A percentile compares a stretch with the other conserved stretches of the same genome.
These are phyloP conservation scores for Saccopteryx leptura DNA, from an alignment of 2,113 vertebrate species.

Conservation along the genomic window DNA sequence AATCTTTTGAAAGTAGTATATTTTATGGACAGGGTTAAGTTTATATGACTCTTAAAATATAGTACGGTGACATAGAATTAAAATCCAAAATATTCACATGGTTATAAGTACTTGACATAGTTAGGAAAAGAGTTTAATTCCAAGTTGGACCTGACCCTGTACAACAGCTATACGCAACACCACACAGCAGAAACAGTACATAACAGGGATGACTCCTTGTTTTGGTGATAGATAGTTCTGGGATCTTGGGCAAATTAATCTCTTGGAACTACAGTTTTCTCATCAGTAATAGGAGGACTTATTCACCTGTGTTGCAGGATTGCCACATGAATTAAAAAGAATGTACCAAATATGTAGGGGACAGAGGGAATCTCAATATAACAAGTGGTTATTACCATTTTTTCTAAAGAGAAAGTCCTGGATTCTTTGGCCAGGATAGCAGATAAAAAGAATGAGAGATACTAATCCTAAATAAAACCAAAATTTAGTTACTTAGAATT, in stretches of 20 bases:
- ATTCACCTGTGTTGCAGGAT: not conserved
- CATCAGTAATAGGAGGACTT: not conserved
- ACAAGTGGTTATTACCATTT: not conserved
- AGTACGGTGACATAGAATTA: not conserved
- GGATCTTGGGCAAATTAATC: not conserved
- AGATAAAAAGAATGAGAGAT: slow-evolving; percentile 26
- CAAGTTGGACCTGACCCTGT: not conserved
- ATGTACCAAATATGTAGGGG: not conserved
- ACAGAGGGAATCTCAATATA: not conserved
- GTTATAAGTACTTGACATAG: slow-evolving; percentile 33
- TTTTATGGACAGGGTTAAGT: not conserved
- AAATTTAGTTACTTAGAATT: slow-evolving; percentile 39
- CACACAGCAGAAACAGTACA: not conserved
- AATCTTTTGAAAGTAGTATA: slow-evolving; percentile 24
- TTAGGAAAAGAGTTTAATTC: slow-evolving; percentile 34
- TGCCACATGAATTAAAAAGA: slow-evolving; percentile 59
- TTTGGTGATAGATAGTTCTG: not conserved
- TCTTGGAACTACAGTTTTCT: slow-evolving; percentile 6
- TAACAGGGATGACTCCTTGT: not conserved
- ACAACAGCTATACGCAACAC: not conserved
- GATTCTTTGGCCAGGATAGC: not conserved
- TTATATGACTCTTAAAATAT: not conserved
- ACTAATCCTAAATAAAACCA: not conserved
- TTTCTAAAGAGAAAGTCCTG: not conserved
- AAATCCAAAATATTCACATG: not conserved